Evolutionary conservation across 2,888 invertebrate genomes (phyloP).

Genomic region (Helleia helle): DNA sequence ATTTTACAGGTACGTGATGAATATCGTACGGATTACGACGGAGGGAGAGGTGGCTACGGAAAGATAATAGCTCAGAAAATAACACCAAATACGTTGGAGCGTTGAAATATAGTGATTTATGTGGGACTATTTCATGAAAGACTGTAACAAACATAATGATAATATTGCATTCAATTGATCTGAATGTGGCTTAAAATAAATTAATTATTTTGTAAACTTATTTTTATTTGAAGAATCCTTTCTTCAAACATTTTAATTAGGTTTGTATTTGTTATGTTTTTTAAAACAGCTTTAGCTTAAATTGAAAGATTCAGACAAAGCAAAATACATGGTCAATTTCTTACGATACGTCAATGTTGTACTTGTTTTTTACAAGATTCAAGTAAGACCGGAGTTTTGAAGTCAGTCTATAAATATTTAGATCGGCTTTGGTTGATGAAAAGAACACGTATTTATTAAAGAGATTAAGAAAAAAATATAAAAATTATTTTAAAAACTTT

Average conservation of each 20-base stretch:
- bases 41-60: conserved; percentile 97
- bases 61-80: conserved; percentile 93
- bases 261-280: no score
- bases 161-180: conserved; percentile 11
- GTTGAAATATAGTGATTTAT: conserved; percentile 32
- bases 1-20: conserved; percentile 91
- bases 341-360: no score
- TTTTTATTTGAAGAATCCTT: background rate
- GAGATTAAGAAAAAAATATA: background rate
- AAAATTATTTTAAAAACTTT: background rate
- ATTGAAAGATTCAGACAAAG: no score
- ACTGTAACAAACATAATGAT: conserved; percentile 28
- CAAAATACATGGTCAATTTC: no score
- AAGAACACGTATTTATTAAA: no score
- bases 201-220: background rate
- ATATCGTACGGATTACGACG: conserved; percentile 97
- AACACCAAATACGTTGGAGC: conserved; percentile 73
- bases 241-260: background rate
- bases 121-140: conserved; percentile 25
- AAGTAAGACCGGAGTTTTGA: no score
- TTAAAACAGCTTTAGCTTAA: no score
- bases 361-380: no score
- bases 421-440: no score
- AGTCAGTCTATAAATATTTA: no score
- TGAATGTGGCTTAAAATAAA: conserved; percentile 8